These are phyloP conservation scores for Amaurobius ferox DNA, from an alignment of 2,888 invertebrate genomes.

Conservation along the genomic window DNA sequence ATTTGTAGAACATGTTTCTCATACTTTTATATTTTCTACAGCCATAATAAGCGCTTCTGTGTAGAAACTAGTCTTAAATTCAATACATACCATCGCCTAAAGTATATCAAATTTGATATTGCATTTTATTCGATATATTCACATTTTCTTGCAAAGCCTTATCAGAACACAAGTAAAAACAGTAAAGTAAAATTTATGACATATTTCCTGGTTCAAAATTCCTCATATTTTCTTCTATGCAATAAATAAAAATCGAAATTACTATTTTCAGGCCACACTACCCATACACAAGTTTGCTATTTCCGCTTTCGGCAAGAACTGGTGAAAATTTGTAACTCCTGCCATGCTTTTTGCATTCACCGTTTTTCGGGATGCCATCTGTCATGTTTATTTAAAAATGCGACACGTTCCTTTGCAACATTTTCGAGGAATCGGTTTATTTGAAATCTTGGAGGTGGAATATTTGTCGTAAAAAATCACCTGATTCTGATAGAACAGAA, in stretches of 20 bases:
- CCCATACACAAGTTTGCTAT: not conserved
- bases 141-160: too few relatives aligned
- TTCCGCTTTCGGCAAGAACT: not conserved
- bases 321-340: not conserved
- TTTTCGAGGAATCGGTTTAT: not conserved
- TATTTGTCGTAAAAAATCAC: not conserved
- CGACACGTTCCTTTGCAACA: not conserved
- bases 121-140: too few relatives aligned
- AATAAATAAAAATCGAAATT: not conserved
- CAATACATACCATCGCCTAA: too few relatives aligned
- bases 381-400: not conserved
- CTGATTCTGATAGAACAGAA: too few relatives aligned
- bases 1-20: too few relatives aligned
- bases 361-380: not conserved
- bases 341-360: not conserved
- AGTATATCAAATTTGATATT: too few relatives aligned
- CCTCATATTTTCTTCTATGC: not conserved
- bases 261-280: not conserved
- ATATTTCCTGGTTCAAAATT: not conserved
- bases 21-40: too few relatives aligned
- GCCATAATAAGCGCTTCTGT: too few relatives aligned
- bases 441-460: not conserved
- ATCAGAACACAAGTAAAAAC: too few relatives aligned
- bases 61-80: too few relatives aligned
- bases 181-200: too few relatives aligned